Evolutionary conservation across 2,113 vertebrate genomes (phyloP).

Genomic region (Tauraco erythrolophus): DNA sequence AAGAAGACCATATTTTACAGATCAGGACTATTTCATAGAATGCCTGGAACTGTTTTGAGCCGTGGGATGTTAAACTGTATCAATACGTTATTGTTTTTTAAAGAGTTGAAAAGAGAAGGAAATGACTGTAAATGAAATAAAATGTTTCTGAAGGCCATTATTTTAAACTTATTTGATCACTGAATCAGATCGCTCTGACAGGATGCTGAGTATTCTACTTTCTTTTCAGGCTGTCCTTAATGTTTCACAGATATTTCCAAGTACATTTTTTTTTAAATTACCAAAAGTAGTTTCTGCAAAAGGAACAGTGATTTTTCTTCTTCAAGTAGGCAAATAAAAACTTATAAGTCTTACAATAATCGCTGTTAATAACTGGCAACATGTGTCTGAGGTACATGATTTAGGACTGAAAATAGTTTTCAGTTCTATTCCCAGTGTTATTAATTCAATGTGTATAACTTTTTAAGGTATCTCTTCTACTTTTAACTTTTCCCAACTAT

Average conservation of each 20-base stretch:
- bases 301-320: background rate
- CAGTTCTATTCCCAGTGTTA: background rate
- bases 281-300: background rate
- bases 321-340: constrained; percentile 16
- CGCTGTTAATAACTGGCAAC: background rate
- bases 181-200: constrained; percentile 13
- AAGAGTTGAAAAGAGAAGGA: constrained; percentile 1
- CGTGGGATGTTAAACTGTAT: background rate
- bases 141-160: background rate
- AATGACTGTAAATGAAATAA: constrained; percentile 40
- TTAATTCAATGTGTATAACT: background rate
- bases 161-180: constrained; percentile 33
- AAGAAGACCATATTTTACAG: background rate
- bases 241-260: background rate
- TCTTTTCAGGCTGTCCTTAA: background rate
- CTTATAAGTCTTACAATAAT: background rate
- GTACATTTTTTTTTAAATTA: constrained; percentile 45
- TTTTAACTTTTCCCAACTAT: background rate
- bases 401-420: background rate
- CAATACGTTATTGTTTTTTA: background rate
- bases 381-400: background rate
- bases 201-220: background rate
- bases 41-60: background rate
- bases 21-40: background rate
- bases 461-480: background rate